These are phyloP conservation scores for Melieria crassipennis DNA, from an alignment of 2,888 invertebrate genomes.

Conservation along the genomic window DNA sequence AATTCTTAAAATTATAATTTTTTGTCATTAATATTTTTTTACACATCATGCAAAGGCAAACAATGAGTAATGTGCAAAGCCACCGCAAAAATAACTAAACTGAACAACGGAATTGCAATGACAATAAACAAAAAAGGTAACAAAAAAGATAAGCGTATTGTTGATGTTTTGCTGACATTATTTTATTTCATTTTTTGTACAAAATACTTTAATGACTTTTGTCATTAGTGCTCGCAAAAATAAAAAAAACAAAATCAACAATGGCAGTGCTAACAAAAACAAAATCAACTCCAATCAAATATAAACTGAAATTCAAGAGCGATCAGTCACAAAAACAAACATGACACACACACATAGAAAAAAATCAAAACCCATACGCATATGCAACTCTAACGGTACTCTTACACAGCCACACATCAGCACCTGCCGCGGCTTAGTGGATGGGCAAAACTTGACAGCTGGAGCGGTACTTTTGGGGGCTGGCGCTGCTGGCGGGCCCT, in stretches of 20 bases:
- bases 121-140: background rate
- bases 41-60: too few species aligned
- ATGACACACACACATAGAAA: background rate
- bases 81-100: background rate
- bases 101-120: conserved; percentile 12
- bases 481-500: too few species aligned
- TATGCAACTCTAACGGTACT: conserved; percentile 24
- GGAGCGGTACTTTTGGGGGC: too few species aligned
- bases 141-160: background rate
- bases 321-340: background rate
- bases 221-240: conserved; percentile 14
- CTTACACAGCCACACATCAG: conserved; percentile 13
- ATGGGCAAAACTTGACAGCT: too few species aligned
- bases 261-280: background rate
- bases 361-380: background rate
- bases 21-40: too few species aligned
- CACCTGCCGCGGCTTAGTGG: too few species aligned
- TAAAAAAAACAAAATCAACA: background rate
- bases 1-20: too few species aligned
- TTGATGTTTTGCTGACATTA: too few species aligned
- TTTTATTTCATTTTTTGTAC: conserved; percentile 9
- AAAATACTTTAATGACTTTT: conserved; percentile 25
- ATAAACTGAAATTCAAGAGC: conserved; percentile 20
- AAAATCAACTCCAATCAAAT: background rate
- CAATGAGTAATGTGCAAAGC: too few species aligned